Conservation (phyloP, 2,113 vertebrate species). For the Aegithalos caudatus region DNA sequence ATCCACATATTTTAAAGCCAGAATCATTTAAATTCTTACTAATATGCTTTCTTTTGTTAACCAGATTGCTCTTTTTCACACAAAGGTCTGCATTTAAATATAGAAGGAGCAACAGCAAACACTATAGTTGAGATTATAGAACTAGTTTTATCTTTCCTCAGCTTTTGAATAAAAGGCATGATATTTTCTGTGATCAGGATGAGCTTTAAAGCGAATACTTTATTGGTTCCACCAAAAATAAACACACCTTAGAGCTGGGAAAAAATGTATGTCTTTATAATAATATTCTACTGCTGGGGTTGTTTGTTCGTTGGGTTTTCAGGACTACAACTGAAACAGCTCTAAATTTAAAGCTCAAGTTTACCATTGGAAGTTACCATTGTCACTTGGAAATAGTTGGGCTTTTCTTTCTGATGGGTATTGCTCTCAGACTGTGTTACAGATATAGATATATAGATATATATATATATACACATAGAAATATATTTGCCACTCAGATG, state of each 20-base stretch:
- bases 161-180: neutral
- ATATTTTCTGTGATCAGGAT: neutral
- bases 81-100: neutral
- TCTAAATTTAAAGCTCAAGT: neutral
- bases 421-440: neutral
- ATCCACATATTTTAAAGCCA: neutral
- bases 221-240: neutral
- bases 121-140: neutral
- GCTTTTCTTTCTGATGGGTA: neutral
- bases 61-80: neutral
- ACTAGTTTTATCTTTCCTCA: neutral
- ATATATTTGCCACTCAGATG: neutral
- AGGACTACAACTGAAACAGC: neutral
- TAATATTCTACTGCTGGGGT: neutral
- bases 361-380: neutral
- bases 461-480: no score
- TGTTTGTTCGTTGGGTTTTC: neutral
- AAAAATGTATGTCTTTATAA: neutral
- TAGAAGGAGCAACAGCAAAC: neutral
- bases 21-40: neutral
- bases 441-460: no score
- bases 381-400: neutral
- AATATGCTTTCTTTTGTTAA: neutral
- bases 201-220: neutral
- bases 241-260: neutral